Percentiles rank a stretch among this genome's conserved stretches.
Conservation (phyloP, 2,113 vertebrate species). For the Chelonoidis abingdonii region DNA sequence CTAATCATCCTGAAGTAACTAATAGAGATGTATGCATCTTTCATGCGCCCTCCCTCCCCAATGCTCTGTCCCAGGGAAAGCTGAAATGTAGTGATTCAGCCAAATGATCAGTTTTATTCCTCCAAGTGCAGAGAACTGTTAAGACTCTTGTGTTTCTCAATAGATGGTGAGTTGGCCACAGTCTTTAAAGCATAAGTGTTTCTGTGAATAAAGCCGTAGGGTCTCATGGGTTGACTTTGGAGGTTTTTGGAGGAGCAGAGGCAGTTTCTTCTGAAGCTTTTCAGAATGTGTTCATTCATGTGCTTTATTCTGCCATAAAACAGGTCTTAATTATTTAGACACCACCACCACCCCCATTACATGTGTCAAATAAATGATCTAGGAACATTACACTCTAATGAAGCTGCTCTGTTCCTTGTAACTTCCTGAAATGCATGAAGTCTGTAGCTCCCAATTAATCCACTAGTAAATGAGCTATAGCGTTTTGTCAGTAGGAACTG, state of each 20-base stretch:
- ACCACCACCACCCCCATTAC: background rate
- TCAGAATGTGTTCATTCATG: slow-evolving; percentile 23
- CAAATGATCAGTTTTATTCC: background rate
- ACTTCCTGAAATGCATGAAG: background rate
- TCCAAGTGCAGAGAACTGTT: background rate
- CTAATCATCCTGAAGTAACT: background rate
- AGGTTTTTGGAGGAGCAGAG: background rate
- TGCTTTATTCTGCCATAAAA: slow-evolving; percentile 52
- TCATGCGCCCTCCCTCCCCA: background rate
- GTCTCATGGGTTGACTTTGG: background rate
- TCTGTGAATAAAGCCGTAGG: background rate
- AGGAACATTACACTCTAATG: background rate
- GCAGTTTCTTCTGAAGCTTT: background rate
- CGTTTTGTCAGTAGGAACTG: slow-evolving; percentile 19
- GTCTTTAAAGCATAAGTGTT: background rate
- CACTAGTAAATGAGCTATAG: slow-evolving; percentile 5
- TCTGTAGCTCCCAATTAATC: slow-evolving; percentile 28
- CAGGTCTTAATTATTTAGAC: slow-evolving; percentile 44
- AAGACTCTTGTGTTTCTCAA: background rate
- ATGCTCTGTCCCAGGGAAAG: background rate
- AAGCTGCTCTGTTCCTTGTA: slow-evolving; percentile 1
- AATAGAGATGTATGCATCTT: background rate
- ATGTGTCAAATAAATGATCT: slow-evolving; percentile 14
- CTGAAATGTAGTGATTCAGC: background rate
- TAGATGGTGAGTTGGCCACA: background rate